Base-by-base conservation (phyloP, 2,888 invertebrate species). In the Tryphoninae sp. region DNA sequence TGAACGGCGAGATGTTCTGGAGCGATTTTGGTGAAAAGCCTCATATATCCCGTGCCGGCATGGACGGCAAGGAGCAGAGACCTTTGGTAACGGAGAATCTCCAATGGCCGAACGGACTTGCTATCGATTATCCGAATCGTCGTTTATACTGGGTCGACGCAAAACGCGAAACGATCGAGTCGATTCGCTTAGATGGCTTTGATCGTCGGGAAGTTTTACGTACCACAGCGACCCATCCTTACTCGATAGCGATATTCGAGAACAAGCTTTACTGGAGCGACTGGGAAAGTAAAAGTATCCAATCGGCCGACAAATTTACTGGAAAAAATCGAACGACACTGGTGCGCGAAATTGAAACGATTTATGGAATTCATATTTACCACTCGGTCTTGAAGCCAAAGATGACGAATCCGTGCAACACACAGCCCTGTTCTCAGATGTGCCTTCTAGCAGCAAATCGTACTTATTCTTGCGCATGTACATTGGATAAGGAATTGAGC, bases 131-230 rank as follows among this genome's bases (percentile, higher is more conserved):
- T 86, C 95, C 96, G 1, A 96, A 95, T 85, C 93, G 94, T 58
- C 93, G 98, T 9, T 92, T 99, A 4, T 99, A 98, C 92, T 99
- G 97, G 96, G 96, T 96, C 2, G 98, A 99, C 91, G 96, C 95
- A 9, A 95, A 95, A 88, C 88, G 94, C 51, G 93, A 93, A 86
- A 94, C 93, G 0, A 93, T 97, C 62, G 95, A 96, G 90, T 94
- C 95, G 65, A 92, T 94, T 3, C 92, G 92, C 0, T 89, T 97
- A 0, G 95, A 95, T 87, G 96, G 95, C 23, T 94, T 93, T 4
- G 94, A 94, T 88, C 93, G 96, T 69, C 94, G 95, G 89, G 94
- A 95, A 88, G 89, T 94, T 23, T 89, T 94, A 1, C 91, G 94
- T 86, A 94, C 94, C n/a, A 93, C 95, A 0, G 94, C 96, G 16